Evolutionary conservation across 2,113 vertebrate species (phyloP).

Genomic region (Fregetta grallaria): DNA sequence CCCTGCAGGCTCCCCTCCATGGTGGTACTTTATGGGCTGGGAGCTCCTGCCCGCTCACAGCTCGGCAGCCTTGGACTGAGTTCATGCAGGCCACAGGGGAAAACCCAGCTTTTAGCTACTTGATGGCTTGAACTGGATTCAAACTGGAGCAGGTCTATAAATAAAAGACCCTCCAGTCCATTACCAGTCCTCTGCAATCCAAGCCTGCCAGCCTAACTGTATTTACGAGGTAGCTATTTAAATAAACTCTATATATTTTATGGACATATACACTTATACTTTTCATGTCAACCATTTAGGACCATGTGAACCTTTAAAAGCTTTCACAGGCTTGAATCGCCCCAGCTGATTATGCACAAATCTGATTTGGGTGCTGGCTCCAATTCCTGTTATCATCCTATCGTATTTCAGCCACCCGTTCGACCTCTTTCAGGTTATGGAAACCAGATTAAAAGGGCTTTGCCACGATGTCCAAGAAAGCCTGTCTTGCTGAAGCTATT

Average conservation of each 20-base stretch:
- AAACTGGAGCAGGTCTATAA: neutral
- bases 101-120: neutral
- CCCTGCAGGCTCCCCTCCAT: neutral
- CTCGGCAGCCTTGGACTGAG: neutral
- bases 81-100: neutral
- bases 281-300: neutral
- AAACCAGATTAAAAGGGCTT: neutral
- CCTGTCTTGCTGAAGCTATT: neutral
- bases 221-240: neutral
- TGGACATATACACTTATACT: neutral
- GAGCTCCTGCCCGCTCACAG: neutral
- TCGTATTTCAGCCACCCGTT: neutral
- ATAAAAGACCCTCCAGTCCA: neutral
- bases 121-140: neutral
- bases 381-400: neutral
- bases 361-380: slow-evolving; percentile 24
- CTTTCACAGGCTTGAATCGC: neutral
- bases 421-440: neutral
- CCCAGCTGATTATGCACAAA: neutral
- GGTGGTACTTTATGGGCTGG: neutral
- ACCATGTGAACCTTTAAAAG: slow-evolving; percentile 7
- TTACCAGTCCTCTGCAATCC: neutral
- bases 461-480: neutral
- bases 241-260: neutral
- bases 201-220: neutral